These are phyloP conservation scores for Rousettus leschenaultii DNA, from an alignment of 2,113 vertebrate genomes.

Conservation along the genomic window DNA sequence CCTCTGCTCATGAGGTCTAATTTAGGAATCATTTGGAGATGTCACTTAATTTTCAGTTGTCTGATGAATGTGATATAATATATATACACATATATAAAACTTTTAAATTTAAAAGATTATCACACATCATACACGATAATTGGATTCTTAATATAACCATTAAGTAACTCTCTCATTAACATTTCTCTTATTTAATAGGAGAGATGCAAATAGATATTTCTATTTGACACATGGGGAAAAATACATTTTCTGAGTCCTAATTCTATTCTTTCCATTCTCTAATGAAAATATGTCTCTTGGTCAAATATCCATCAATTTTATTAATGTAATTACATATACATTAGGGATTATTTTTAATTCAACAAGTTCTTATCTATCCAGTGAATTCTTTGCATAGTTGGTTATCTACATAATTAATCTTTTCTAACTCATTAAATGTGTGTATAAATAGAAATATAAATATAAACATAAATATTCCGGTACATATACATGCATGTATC, in stretches of 20 bases:
- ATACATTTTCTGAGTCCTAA: background rate
- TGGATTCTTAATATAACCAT: background rate
- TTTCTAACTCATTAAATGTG: background rate
- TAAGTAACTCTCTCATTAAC: background rate
- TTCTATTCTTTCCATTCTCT: background rate
- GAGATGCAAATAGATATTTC: background rate
- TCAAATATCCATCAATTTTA: background rate
- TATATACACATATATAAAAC: background rate
- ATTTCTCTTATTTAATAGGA: background rate
- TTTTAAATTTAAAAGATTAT: background rate
- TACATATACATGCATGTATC: background rate
- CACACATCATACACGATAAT: background rate
- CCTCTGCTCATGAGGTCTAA: too few species aligned
- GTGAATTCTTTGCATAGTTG: background rate
- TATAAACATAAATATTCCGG: background rate
- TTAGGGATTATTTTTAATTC: background rate
- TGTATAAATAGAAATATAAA: background rate
- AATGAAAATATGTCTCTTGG: background rate
- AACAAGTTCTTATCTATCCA: background rate
- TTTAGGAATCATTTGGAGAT: background rate
- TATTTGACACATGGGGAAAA: background rate
- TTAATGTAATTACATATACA: background rate
- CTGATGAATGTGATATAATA: background rate
- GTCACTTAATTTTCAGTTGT: background rate
- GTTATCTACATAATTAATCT: background rate